Evolutionary conservation across 2,113 vertebrate genomes (phyloP).

Genomic region (Gobio gobio): DNA sequence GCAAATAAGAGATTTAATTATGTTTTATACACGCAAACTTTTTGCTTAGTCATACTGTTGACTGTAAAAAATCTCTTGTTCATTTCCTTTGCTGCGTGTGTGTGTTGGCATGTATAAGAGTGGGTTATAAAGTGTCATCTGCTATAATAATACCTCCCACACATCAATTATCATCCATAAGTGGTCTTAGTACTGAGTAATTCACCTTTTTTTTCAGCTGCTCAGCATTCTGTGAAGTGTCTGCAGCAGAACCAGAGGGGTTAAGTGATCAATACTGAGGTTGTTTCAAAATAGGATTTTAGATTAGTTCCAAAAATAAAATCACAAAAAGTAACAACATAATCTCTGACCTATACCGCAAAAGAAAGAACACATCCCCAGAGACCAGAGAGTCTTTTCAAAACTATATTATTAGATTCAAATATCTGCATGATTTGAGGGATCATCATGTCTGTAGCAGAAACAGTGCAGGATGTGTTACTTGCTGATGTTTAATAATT

Average conservation of each 20-base stretch:
- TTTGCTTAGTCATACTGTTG: not conserved
- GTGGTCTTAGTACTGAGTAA: slow-evolving; percentile 12
- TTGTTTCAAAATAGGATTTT: not conserved
- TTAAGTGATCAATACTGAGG: not conserved
- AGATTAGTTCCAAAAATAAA: not conserved
- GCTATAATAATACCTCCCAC: slow-evolving; percentile 36
- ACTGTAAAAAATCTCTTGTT: not conserved
- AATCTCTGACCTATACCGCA: not conserved
- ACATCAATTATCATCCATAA: slow-evolving; percentile 41
- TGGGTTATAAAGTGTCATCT: slow-evolving; percentile 21
- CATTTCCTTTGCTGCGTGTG: not conserved
- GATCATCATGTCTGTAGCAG: not conserved
- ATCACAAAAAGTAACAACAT: not conserved
- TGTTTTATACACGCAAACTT: not conserved
- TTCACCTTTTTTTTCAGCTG: slow-evolving; percentile 3
- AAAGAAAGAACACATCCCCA: not conserved
- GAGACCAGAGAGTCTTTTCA: not conserved
- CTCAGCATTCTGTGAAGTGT: slow-evolving; percentile 1
- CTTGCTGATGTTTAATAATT: not conserved
- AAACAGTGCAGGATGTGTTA: not conserved
- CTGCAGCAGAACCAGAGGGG: not conserved
- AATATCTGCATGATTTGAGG: not conserved
- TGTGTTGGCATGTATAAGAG: slow-evolving; percentile 8
- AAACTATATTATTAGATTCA: not conserved
- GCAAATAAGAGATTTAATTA: not conserved